Percentiles rank a stretch among this genome's conserved stretches.
Conservation (phyloP, 2,888 invertebrate species). For the Abrostola tripartita region DNA sequence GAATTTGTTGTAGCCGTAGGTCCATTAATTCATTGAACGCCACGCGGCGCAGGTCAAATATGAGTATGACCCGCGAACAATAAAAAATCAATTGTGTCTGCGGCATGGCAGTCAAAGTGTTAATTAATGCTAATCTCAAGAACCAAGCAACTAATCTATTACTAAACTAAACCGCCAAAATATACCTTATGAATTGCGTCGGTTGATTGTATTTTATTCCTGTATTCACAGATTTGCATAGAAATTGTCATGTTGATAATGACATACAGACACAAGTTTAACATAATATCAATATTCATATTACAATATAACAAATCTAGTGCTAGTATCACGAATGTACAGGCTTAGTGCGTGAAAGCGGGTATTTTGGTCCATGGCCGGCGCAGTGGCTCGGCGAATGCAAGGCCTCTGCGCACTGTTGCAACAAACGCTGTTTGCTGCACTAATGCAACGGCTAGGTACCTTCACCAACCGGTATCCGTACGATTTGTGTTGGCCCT, state of each 20-base stretch:
- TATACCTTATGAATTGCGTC: slow-evolving; percentile 2
- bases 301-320: slow-evolving; percentile 45
- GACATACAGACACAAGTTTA: slow-evolving; percentile 42
- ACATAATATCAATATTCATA: slow-evolving; percentile 45
- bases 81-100: too few relatives aligned
- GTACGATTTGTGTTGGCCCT: slow-evolving; percentile 61
- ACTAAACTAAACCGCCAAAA: neutral
- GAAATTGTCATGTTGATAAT: slow-evolving; percentile 45
- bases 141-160: neutral
- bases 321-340: slow-evolving; percentile 44
- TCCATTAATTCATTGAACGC: too few relatives aligned
- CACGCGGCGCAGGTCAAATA: too few relatives aligned
- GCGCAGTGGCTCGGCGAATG: slow-evolving; percentile 80
- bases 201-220: slow-evolving; percentile 15
- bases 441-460: slow-evolving; percentile 71
- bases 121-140: neutral
- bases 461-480: slow-evolving; percentile 70
- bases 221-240: slow-evolving; percentile 25
- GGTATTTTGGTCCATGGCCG: slow-evolving; percentile 85
- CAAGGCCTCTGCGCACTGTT: slow-evolving; percentile 83
- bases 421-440: slow-evolving; percentile 82
- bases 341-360: slow-evolving; percentile 78
- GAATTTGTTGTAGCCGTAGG: too few relatives aligned
- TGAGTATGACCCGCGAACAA: too few relatives aligned
- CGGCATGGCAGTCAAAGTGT: too few relatives aligned